Base-by-base conservation (phyloP, 2,888 invertebrate species). In the Agrilus mali region DNA sequence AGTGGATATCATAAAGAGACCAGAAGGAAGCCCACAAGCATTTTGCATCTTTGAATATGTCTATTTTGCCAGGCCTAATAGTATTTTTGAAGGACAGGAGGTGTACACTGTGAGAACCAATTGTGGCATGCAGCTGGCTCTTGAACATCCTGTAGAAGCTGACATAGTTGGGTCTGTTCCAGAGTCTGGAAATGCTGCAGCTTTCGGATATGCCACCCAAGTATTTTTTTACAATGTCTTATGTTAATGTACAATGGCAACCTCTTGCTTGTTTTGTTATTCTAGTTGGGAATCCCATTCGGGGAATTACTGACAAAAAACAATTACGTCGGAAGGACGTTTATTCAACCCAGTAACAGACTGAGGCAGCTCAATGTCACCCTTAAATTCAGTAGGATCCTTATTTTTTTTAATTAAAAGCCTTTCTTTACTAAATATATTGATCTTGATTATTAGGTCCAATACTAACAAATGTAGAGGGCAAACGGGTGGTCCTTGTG, bases 21-120 rank as follows among this genome's bases (percentile, higher is more conserved):
- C 89, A 0, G 75, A 80, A 45, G 78, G 78, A 52, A 81, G 80
- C 49, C 77, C 80, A 46, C 80, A 86, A 49, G 94, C 97, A 0
- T 94, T 97, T 71, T 98, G 97, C 66, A 96, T 98, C 60, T 98
- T 98, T 67, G 97, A 98, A 67, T 98, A 98, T 64, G 95, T 98
- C 1, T 98, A 98, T 69, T 98, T 98, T 71, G 94, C 97, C 0
- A 70, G 96, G 50, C 86, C 95, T 1, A 97, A 97, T 65, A 89
- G 89, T 60, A 82, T 89, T 58, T 88, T 97, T 58, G 96, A 97
- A 76, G 96, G 92, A 27, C 92, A 93, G 67, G 90, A 89, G 83
- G 94, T 96, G 5, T 94, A 95, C 69, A 82, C 85, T 0, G 96
- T 93, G 36, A 75, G 96, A 16, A 77, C 88, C 72, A 86, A 92